Conservation (phyloP, 2,797 vertebrate genomes). For the Crocidura indochinensis region DNA sequence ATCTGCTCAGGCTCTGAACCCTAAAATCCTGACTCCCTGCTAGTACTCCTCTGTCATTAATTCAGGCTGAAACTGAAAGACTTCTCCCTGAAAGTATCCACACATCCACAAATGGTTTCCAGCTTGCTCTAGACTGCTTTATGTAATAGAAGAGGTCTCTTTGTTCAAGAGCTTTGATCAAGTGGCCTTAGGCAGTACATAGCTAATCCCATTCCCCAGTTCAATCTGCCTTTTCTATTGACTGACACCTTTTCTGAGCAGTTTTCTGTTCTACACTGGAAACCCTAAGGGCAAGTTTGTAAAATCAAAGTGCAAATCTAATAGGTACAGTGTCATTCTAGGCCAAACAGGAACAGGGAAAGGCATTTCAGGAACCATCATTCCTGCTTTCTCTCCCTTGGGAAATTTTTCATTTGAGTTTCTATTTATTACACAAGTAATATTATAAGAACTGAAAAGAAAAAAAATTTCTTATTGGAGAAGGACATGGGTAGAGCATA, state of each 20-base stretch:
- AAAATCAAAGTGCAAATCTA: constrained; percentile 62
- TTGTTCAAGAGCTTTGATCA: constrained; percentile 75
- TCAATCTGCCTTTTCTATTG: constrained; percentile 52
- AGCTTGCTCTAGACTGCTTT: not conserved
- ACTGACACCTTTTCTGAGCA: constrained; percentile 56
- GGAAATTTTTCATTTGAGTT: constrained; percentile 60
- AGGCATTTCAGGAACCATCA: not conserved
- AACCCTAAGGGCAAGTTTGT: constrained; percentile 67
- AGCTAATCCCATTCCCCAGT: constrained; percentile 45
- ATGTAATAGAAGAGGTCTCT: constrained; percentile 34
- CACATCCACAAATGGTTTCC: not conserved
- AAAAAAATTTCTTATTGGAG: constrained; percentile 5
- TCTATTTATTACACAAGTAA: constrained; percentile 55
- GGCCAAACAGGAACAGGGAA: not conserved
- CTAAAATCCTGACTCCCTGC: not conserved
- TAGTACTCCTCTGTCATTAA: not conserved
- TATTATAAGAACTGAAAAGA: constrained; percentile 18
- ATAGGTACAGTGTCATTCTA: constrained; percentile 34
- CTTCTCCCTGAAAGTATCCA: constrained; percentile 22
- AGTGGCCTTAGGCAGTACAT: constrained; percentile 73
- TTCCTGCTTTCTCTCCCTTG: not conserved
- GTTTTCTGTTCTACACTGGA: constrained; percentile 63
- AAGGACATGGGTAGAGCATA: not conserved
- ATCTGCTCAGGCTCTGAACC: constrained; percentile 1
- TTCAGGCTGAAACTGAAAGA: not conserved